Conservation (phyloP, 2,888 invertebrate genomes). For the Blomia tropicalis region DNA sequence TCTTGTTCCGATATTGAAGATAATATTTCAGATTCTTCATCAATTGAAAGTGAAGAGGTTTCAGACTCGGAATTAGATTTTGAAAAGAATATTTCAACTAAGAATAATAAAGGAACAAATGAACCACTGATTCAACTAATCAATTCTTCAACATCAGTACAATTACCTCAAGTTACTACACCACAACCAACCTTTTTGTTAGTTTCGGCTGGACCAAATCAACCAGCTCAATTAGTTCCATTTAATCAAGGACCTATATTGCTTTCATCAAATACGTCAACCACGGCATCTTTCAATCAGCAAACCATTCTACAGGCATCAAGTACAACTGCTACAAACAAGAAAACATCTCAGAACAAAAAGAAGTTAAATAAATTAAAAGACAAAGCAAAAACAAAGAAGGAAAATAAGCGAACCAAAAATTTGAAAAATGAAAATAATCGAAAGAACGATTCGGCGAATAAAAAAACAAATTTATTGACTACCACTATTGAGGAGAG, state of each 20-base stretch:
- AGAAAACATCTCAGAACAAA: not conserved
- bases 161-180: not conserved
- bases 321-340: not conserved
- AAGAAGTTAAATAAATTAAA: not conserved
- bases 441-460: too few relatives aligned
- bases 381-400: not conserved
- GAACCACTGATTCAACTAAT: not conserved
- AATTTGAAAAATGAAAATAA: not conserved
- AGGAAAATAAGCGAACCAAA: not conserved
- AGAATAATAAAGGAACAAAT: not conserved
- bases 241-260: not conserved
- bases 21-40: not conserved
- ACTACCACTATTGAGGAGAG: not conserved
- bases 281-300: not conserved
- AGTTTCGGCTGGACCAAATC: not conserved
- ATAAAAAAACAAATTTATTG: not conserved
- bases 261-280: not conserved
- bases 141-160: not conserved
- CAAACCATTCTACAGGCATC: not conserved
- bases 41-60: not conserved
- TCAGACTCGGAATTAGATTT: not conserved
- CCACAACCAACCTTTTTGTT: not conserved
- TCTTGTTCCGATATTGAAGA: not conserved
- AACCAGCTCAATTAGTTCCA: conserved; percentile 2
- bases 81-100: not conserved